Evolutionary conservation across 2,113 vertebrate genomes (phyloP), one percentile per base, ranked within the genome.

Genomic region (Irena cyanogastra): DNA sequence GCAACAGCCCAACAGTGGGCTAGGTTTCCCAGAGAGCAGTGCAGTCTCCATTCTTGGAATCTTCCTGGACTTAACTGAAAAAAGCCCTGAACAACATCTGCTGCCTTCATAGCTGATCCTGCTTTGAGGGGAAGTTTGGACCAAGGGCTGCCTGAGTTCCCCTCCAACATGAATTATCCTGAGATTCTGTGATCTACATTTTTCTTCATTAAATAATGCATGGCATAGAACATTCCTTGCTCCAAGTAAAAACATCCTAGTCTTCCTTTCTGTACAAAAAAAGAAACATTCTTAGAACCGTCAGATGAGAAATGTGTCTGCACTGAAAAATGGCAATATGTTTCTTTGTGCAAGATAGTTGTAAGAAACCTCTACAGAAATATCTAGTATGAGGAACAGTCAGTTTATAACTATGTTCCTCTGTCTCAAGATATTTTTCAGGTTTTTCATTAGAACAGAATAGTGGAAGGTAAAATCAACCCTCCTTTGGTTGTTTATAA

Each of bases 191-290:
- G 65, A 84, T 89, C 56, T 93, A 63, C 56, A 75, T 78, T 88
- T 83, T 70, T 92, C 54, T 68, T 71, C 19, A 49, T 72, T 83
- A 93, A 97, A 83, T 95, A 93, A 90, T 90, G 65, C 37, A 78
- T 49, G 13, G 52, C 52, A 81, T 60, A 90, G 64, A 87, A 87
- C 37, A 90, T 92, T 90, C 42, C 65, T 83, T 87, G 64, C 52
- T 96, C 41, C 23, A 64, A 86, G 56, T 92, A 35, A 93, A 92
- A 90, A 37, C 52, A 81, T 16, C n/a, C 22, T 2, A 1, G 44
- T 79, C 41, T 94, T 94, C 42, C 60, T 81, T 93, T 79, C 72
- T 90, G 74, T 59, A 63, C 63, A 57, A 80, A 74, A 56, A 80
- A 81, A 22, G 12, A 68, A 82, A 31, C 26, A 41, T 72, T 94